Evolutionary conservation across 1,140 invertebrate genomes (phyloP), one percentile per base, ranked within the genome.

Genomic region (Ips nitidus): DNA sequence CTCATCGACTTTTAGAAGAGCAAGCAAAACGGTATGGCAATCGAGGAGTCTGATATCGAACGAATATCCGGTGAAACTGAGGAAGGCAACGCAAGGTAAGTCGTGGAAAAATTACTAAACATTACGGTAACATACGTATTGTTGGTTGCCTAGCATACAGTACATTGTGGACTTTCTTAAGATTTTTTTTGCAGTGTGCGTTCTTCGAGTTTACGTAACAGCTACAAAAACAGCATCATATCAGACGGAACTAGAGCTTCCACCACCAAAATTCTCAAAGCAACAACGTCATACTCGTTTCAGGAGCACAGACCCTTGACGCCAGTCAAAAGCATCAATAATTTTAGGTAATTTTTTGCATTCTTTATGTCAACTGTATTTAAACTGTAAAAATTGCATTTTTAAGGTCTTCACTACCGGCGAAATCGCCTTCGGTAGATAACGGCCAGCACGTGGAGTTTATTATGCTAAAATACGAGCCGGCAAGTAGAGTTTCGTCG

Each of bases 401-500:
- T n/a, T 79, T 76, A 67, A 74, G 73, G 45, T 74, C 75, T 41
- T 69, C 74, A 2, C 70, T 79, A 7, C 66, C 72, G 5, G 55
- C 71, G 4, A 64, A 77, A n/a, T 68, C 76, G 1, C 69, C 76
- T 57, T 75, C 75, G 4, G 78, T 79, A 66, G 22, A 38, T 2
- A 38, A 61, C 73, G 75, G 4, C 40, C 52, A 38, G 59, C 70
- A 77, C 57, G 47, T 80, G 38, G 80, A 80, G 56, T 72, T 77
- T 5, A 71, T 75, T 41, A 73, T 78, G 8, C 59, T 80, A 60
- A 79, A 80, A 47, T 79, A 74, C 52, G 77, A 81, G 61, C 75
- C 78, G 5, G 75, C 83, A 4, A 82, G 81, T 69, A 77, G 87
- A 58, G 87, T 89, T 0, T 88, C 87, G 1, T 88, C 88, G 7